These are phyloP conservation scores for Apis florea DNA, from an alignment of 1,140 invertebrate genomes.

Conservation along the genomic window DNA sequence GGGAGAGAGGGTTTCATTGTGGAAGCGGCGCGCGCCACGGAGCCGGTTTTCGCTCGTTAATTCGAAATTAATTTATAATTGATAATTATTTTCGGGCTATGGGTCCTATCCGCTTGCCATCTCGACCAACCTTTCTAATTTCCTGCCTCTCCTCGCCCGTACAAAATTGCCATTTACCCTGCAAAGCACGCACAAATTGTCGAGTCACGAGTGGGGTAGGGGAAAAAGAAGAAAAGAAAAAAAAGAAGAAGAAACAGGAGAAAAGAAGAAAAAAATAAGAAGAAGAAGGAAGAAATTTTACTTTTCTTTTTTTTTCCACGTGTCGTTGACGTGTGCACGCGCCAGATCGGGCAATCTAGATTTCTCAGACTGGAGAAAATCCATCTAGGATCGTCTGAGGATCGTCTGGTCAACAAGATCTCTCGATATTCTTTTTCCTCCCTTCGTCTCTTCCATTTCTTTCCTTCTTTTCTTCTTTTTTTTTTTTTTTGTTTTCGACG, in stretches of 20 bases:
- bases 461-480: neutral
- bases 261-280: neutral
- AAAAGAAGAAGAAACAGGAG: neutral
- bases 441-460: neutral
- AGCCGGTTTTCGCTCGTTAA: slow-evolving; percentile 65
- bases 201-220: neutral
- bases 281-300: neutral
- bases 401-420: neutral
- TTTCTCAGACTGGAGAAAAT: slow-evolving; percentile 20
- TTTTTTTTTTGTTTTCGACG: neutral
- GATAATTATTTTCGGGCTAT: slow-evolving; percentile 66
- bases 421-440: neutral
- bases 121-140: slow-evolving; percentile 21
- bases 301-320: neutral
- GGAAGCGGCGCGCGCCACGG: slow-evolving; percentile 29
- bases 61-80: slow-evolving; percentile 71
- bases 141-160: neutral
- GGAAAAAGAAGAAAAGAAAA: neutral
- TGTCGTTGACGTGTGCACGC: neutral
- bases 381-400: neutral
- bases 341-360: neutral
- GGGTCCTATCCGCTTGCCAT: slow-evolving; percentile 33
- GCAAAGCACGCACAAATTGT: neutral
- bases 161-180: slow-evolving; percentile 50
- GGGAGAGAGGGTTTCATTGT: slow-evolving; percentile 66